A percentile compares a stretch with the other conserved stretches of the same genome.
phyloP scores from a whole-genome alignment of 92 coral and sea anemone species.

The Epizoanthus rinbou region DNA sequence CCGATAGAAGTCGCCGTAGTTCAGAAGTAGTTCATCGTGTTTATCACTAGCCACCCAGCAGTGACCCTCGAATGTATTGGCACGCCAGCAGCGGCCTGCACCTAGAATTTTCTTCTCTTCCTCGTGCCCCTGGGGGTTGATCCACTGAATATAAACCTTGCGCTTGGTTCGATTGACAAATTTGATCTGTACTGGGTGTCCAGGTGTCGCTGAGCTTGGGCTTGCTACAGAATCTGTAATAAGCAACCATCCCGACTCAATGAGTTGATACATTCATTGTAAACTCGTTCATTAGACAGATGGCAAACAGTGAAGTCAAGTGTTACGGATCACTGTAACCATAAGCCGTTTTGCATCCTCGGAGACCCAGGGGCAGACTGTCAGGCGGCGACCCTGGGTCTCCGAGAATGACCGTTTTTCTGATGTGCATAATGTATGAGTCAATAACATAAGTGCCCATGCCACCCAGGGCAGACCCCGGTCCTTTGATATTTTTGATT shows the following conservation, averaged over 20 bases:
- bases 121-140: conserved; percentile 76
- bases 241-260: too few relatives aligned
- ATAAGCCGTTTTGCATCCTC: too few relatives aligned
- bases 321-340: not conserved
- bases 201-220: conserved; percentile 51
- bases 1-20: conserved; percentile 85
- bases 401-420: conserved; percentile 5
- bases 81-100: conserved; percentile 86
- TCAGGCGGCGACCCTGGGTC: too few relatives aligned
- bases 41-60: conserved; percentile 89
- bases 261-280: too few relatives aligned
- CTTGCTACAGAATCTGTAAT: too few relatives aligned
- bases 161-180: conserved; percentile 80
- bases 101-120: conserved; percentile 74
- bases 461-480: too few relatives aligned
- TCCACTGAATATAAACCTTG: conserved; percentile 80
- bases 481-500: too few relatives aligned
- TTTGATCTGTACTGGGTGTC: conserved; percentile 75
- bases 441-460: too few relatives aligned
- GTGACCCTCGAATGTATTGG: conserved; percentile 81
- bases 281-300: too few relatives aligned
- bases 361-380: too few relatives aligned
- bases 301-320: conserved; percentile 8
- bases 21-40: conserved; percentile 72
- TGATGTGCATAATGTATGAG: not conserved